Percentiles rank a stretch among this genome's conserved stretches.
Evolutionary conservation across 2,113 vertebrate genomes (phyloP).

Genomic region (Brachypodius melanocephalos): DNA sequence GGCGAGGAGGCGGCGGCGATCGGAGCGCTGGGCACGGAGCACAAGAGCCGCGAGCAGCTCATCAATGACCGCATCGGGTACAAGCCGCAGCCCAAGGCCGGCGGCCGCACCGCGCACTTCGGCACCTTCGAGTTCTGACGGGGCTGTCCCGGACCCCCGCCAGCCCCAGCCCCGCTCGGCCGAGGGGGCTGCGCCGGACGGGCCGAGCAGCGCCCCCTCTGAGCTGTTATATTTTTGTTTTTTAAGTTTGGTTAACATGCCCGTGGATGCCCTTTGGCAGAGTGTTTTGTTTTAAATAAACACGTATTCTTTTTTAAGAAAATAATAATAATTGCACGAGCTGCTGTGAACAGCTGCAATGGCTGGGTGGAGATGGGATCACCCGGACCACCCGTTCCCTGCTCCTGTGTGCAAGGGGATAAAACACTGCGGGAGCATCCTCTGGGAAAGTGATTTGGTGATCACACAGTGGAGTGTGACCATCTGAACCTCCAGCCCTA

Average conservation of each 20-base stretch:
- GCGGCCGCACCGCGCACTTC: slow-evolving; percentile 86
- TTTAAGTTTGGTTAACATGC: background rate
- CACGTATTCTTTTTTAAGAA: fast-evolving
- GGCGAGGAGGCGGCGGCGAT: slow-evolving; percentile 79
- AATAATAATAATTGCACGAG: fast-evolving
- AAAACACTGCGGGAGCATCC: fast-evolving
- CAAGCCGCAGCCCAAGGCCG: slow-evolving; percentile 90
- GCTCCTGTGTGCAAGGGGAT: fast-evolving
- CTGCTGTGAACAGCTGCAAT: background rate
- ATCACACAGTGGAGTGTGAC: fast-evolving
- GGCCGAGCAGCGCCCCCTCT: fast-evolving
- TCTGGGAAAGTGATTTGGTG: no score
- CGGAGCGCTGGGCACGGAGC: slow-evolving; percentile 72
- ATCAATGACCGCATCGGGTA: slow-evolving; percentile 94
- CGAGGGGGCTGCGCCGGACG: background rate
- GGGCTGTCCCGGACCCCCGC: background rate
- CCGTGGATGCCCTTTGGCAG: background rate
- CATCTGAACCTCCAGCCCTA: background rate
- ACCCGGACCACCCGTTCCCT: fast-evolving
- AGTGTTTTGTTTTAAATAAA: slow-evolving; percentile 31
- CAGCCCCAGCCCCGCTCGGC: background rate
- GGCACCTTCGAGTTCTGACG: slow-evolving; percentile 84
- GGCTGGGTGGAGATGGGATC: background rate
- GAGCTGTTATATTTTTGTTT: background rate
- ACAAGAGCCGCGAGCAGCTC: slow-evolving; percentile 85